Evolutionary conservation across 2,797 vertebrate species (phyloP).

Genomic region (Chrysolophus pictus): DNA sequence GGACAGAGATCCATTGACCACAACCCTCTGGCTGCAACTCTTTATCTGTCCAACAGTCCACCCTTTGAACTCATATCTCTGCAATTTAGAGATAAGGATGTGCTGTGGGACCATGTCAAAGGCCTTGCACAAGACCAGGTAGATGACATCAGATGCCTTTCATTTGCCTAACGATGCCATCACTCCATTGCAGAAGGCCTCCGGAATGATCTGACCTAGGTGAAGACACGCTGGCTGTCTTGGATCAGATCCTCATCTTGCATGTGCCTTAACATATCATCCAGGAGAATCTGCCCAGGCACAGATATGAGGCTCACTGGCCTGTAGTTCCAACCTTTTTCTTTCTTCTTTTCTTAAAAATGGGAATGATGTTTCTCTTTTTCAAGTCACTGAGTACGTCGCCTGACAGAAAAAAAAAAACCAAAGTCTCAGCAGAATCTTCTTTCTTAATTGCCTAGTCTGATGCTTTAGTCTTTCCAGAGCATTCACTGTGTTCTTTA

Average conservation of each 20-base stretch:
- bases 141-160: not conserved
- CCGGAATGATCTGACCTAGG: not conserved
- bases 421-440: constrained; percentile 46
- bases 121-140: not conserved
- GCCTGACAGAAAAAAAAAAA: not conserved
- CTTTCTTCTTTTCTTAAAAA: not conserved
- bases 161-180: not conserved
- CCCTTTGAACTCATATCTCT: not conserved
- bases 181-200: not conserved
- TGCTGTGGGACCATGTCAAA: not conserved
- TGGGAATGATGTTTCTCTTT: not conserved
- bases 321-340: not conserved
- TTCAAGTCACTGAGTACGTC: not conserved
- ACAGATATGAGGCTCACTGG: not conserved
- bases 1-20: not conserved
- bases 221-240: not conserved
- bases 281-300: not conserved
- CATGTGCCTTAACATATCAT: not conserved
- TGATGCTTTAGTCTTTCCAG: constrained; percentile 27
- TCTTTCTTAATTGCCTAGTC: constrained; percentile 45
- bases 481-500: constrained; percentile 31
- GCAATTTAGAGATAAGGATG: not conserved
- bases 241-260: not conserved
- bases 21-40: not conserved
- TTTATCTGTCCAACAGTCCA: not conserved